phyloP scores from a whole-genome alignment of 2,797 vertebrate species.

The Poecilia wingei region DNA sequence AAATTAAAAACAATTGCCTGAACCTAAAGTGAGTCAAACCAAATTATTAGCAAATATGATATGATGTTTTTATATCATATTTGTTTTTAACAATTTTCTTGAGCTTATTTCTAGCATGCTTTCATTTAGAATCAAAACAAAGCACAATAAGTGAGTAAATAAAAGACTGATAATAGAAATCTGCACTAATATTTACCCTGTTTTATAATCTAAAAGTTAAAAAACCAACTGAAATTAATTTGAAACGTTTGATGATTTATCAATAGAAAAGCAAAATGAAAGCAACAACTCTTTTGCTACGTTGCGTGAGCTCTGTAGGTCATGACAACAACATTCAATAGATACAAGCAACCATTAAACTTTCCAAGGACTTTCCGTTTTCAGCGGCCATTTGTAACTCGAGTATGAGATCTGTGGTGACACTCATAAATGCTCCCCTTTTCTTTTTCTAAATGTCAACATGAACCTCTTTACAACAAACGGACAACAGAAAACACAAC shows the following conservation, averaged over 20 bases:
- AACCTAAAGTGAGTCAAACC: neutral
- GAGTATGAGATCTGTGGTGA: neutral
- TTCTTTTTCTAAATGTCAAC: slow-evolving; percentile 8
- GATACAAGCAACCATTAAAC: neutral
- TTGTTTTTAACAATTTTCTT: neutral
- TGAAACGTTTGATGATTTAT: neutral
- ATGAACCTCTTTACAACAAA: slow-evolving; percentile 14
- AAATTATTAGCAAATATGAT: neutral
- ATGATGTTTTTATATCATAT: neutral
- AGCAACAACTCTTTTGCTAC: neutral
- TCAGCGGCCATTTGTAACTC: neutral
- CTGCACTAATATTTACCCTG: neutral
- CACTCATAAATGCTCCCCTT: neutral
- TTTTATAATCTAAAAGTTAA: neutral
- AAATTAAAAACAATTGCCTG: neutral
- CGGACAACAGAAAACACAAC: neutral
- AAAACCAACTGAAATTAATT: neutral
- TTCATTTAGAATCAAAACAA: neutral
- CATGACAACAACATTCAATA: neutral
- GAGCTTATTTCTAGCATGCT: neutral
- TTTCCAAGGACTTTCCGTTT: slow-evolving; percentile 12
- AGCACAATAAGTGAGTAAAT: neutral
- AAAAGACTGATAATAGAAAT: neutral
- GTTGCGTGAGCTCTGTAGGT: neutral
- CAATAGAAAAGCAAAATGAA: neutral